phyloP scores from a whole-genome alignment of 2,797 vertebrate species.

The Australoheros facetus region DNA sequence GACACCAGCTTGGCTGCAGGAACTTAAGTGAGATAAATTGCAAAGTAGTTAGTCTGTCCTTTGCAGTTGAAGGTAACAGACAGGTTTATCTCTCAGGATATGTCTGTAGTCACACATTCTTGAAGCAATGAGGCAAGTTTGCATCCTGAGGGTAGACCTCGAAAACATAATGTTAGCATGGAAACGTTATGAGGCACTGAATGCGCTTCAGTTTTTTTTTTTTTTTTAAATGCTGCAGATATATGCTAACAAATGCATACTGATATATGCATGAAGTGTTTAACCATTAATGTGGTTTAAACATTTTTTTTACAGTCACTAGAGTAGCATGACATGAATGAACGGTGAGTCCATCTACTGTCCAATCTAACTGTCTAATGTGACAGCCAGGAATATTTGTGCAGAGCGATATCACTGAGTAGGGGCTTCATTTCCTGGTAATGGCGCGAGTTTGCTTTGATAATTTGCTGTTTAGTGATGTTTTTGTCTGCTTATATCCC shows the following conservation, averaged over 20 bases:
- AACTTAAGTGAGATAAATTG: constrained; percentile 81
- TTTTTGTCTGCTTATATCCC: not conserved
- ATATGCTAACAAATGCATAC: not conserved
- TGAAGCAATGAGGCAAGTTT: constrained; percentile 47
- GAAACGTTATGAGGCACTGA: not conserved
- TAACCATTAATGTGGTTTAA: not conserved
- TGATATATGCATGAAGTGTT: not conserved
- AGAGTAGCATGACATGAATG: not conserved
- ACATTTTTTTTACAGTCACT: not conserved
- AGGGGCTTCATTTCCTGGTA: not conserved
- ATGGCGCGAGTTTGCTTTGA: not conserved
- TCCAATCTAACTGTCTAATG: too few species aligned
- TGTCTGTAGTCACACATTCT: constrained; percentile 55
- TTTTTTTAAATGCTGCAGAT: not conserved
- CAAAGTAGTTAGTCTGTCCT: constrained; percentile 70
- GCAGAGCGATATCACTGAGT: too few species aligned
- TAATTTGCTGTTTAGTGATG: not conserved
- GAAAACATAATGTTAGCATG: constrained; percentile 36
- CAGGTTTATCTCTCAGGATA: constrained; percentile 65
- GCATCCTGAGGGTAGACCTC: constrained; percentile 48
- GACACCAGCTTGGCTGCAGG: constrained; percentile 72
- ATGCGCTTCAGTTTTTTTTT: not conserved
- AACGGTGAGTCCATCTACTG: not conserved
- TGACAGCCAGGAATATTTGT: not conserved
- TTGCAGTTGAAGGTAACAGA: constrained; percentile 69